Evolutionary conservation across 2,797 vertebrate genomes (phyloP), one percentile per base, ranked within the genome.

Genomic region (Gallinago nigripennis): DNA sequence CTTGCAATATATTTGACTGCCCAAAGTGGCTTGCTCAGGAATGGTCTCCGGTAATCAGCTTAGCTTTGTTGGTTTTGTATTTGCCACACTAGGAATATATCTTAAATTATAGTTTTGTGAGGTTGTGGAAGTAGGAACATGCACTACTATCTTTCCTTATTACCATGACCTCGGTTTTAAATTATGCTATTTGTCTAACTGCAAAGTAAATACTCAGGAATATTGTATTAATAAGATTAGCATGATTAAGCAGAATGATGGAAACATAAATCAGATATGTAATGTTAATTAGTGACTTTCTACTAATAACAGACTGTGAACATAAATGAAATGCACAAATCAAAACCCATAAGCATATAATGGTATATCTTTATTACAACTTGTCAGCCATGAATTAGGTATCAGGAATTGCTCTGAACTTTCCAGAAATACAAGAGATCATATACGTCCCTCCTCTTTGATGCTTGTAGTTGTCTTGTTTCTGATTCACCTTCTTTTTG

Each of bases 1-100:
- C 99, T 88, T 99, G 99, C 98, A 99, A 99, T 98, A 96, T 99
- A 94, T 99, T 99, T 87, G 98, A 99, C 98, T 99, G 99, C 93
- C 99, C 99, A 88, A 99, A 99, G 91, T 99, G 99, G 99, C 98
- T 99, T 96, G 99, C 99, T 69, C 99, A 99, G 97, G 99, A 99
- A 93, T 99, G 99, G 99, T 99, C 99, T 88, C 99, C 99, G 82
- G 99, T 99, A 98, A 98, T 89, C 82, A 88, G 5, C 8, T 85
- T 73, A 7, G 5, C 25, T 89, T 82, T 81, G 19, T 12, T 76
- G 15, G 17, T 60, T 82, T 68, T 81, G 9, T 88, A 24, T 87
- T 90, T 86, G 35, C 6, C 10, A 1, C 41, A 48, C 5, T 30
- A 21, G 19, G 28, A 78, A 41, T 54, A 24, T 25, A 66, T 25